phyloP scores from a whole-genome alignment of 2,797 vertebrate genomes.

The Parauchenoglanis punctatus region DNA sequence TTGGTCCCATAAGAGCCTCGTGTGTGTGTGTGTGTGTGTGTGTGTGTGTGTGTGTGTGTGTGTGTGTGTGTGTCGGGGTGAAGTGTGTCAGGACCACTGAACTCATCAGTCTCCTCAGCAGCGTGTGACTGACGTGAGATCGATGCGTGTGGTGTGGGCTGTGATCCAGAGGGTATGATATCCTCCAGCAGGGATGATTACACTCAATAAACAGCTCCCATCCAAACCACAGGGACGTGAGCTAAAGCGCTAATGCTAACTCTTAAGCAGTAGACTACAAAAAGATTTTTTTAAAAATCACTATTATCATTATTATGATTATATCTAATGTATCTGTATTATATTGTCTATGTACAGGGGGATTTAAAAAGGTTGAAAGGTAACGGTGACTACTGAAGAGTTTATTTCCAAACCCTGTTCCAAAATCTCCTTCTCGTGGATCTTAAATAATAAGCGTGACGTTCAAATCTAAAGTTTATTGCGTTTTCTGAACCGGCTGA shows the following conservation, averaged over 20 bases:
- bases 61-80: background rate
- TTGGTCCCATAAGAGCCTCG: background rate
- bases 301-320: too few species aligned
- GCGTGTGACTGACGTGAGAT: slow-evolving; percentile 45
- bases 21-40: background rate
- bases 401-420: too few species aligned
- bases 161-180: slow-evolving; percentile 48
- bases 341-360: too few species aligned
- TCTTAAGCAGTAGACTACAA: background rate
- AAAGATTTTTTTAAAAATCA: background rate
- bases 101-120: slow-evolving; percentile 44
- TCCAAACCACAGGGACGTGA: background rate
- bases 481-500: too few species aligned
- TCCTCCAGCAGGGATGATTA: slow-evolving; percentile 34
- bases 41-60: slow-evolving; percentile 19
- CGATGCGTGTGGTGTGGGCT: slow-evolving; percentile 45
- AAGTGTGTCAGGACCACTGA: slow-evolving; percentile 8
- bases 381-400: too few species aligned
- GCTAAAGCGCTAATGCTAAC: slow-evolving; percentile 16
- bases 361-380: background rate
- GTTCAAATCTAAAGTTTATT: too few species aligned
- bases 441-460: too few species aligned
- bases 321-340: background rate
- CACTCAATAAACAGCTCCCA: slow-evolving; percentile 22
- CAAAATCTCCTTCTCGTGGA: too few species aligned